Conservation (phyloP, 2,888 invertebrate genomes). For the Catocala sponsa region DNA sequence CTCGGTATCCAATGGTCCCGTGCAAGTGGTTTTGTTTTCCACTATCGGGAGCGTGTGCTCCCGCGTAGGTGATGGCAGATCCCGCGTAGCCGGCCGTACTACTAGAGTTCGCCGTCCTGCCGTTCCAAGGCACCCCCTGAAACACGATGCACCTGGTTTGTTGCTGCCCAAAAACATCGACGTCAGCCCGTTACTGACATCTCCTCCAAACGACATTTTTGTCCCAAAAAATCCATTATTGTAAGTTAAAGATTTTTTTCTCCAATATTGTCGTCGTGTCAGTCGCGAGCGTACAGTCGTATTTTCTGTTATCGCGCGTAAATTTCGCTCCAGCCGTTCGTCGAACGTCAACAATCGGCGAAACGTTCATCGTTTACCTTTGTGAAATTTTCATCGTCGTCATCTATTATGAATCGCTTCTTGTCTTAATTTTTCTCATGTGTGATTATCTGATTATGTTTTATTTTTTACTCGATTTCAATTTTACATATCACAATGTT, state of each 20-base stretch:
- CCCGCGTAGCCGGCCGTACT: slow-evolving; percentile 89
- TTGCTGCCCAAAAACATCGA: slow-evolving; percentile 64
- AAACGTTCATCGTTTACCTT: slow-evolving; percentile 72
- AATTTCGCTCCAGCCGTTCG: slow-evolving; percentile 70
- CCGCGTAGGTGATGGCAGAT: slow-evolving; percentile 78
- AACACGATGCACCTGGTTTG: slow-evolving; percentile 75
- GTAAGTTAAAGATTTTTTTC: slow-evolving; percentile 43
- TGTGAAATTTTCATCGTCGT: slow-evolving; percentile 47
- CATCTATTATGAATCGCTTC: slow-evolving; percentile 44
- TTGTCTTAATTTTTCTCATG: slow-evolving; percentile 26
- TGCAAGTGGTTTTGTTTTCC: slow-evolving; percentile 84
- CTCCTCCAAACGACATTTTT: slow-evolving; percentile 27
- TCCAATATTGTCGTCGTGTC: slow-evolving; percentile 63
- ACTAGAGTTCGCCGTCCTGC: slow-evolving; percentile 91
- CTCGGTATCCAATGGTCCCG: slow-evolving; percentile 88
- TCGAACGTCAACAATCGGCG: slow-evolving; percentile 75
- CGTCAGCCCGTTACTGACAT: slow-evolving; percentile 53
- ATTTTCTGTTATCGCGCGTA: slow-evolving; percentile 75
- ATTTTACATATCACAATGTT: slow-evolving; percentile 11
- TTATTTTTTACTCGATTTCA: slow-evolving; percentile 14
- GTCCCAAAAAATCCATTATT: slow-evolving; percentile 34
- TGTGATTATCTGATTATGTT: slow-evolving; percentile 15
- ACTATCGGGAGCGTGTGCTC: slow-evolving; percentile 82
- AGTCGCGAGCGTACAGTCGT: slow-evolving; percentile 56
- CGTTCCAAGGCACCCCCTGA: slow-evolving; percentile 91